phyloP scores from a whole-genome alignment of 2,888 invertebrate species.

The Chloroclystis v-ata region DNA sequence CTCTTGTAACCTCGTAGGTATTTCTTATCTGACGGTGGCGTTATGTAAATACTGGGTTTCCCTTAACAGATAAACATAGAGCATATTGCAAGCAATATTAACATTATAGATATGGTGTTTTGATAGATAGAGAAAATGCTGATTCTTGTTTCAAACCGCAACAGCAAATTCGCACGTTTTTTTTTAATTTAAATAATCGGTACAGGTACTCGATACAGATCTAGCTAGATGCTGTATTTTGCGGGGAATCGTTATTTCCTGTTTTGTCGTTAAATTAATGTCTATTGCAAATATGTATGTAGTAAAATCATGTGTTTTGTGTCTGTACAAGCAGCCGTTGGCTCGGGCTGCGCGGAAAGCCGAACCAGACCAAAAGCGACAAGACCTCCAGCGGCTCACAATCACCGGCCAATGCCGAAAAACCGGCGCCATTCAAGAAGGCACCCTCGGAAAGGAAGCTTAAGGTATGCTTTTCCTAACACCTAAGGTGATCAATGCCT shows the following conservation, averaged over 20 bases:
- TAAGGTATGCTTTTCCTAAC: slow-evolving; percentile 75
- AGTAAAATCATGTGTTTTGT: slow-evolving; percentile 12
- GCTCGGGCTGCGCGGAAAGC: slow-evolving; percentile 86
- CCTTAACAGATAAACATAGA: neutral
- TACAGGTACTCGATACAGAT: no score
- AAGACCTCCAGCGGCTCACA: slow-evolving; percentile 79
- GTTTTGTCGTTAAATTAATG: no score
- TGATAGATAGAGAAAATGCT: no score
- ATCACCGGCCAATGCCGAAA: slow-evolving; percentile 67
- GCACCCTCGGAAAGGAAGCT: slow-evolving; percentile 90
- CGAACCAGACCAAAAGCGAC: slow-evolving; percentile 86
- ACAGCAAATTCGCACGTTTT: no score
- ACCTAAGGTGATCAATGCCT: neutral
- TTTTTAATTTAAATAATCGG: no score
- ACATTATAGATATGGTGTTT: no score
- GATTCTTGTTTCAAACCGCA: no score
- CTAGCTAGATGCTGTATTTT: no score
- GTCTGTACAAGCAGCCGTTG: slow-evolving; percentile 86
- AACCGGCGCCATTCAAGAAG: slow-evolving; percentile 83
- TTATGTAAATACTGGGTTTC: slow-evolving; percentile 10
- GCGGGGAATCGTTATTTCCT: no score
- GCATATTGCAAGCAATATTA: no score
- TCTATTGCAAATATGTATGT: no score
- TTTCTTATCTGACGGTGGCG: slow-evolving; percentile 12
- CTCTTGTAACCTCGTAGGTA: neutral